Evolutionary conservation across 1,140 invertebrate genomes (phyloP).

Genomic region (Lepidurus couesii): DNA sequence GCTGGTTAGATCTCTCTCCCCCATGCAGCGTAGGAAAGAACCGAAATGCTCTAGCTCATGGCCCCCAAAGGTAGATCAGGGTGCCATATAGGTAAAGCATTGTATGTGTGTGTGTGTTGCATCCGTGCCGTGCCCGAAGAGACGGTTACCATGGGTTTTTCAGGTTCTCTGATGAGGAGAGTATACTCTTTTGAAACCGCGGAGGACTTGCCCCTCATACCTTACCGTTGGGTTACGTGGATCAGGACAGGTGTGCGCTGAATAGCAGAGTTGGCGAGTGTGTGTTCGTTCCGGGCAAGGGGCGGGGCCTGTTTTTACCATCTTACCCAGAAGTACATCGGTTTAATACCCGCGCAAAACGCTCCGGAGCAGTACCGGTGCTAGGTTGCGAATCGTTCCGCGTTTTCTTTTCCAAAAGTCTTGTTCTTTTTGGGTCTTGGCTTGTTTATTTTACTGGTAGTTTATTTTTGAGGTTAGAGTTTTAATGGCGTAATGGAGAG

Average conservation of each 20-base stretch:
- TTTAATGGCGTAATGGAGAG: no score
- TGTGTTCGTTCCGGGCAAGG: not conserved
- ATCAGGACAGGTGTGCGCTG: conserved; percentile 12
- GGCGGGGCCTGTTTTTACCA: no score
- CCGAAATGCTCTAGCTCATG: not conserved
- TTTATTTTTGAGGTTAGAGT: no score
- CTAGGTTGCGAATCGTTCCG: no score
- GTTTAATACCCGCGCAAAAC: no score
- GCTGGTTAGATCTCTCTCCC: not conserved
- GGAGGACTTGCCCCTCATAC: not conserved
- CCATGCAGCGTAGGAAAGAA: not conserved
- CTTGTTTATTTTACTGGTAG: no score
- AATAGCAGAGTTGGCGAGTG: conserved; percentile 17
- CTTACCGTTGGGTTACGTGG: not conserved
- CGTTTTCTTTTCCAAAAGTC: no score
- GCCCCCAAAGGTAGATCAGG: not conserved
- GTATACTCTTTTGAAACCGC: not conserved
- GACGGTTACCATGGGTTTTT: conserved; percentile 2
- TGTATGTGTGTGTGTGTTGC: not conserved
- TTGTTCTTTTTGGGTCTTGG: no score
- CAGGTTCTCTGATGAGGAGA: not conserved
- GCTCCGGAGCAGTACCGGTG: no score
- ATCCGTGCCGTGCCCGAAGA: not conserved
- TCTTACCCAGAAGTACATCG: no score
- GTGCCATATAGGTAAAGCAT: conserved; percentile 13